phyloP scores from a whole-genome alignment of 2,888 invertebrate species.

The Leptinotarsa juncta region DNA sequence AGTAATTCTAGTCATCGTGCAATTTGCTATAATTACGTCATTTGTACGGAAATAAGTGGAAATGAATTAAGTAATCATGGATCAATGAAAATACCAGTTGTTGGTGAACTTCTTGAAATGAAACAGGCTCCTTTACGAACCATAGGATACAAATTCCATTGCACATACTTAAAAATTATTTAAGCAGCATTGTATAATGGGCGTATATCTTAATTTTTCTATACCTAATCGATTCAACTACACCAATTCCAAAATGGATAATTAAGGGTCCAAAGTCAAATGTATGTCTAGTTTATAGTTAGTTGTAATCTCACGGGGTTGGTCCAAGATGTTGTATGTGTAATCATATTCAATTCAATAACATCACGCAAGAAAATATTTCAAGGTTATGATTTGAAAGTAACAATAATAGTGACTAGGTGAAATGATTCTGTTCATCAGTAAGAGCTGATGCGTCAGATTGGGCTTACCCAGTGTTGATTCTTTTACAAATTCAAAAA shows the following conservation, averaged over 20 bases:
- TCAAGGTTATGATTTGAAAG: background rate
- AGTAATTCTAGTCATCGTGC: too few species aligned
- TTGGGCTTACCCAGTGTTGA: background rate
- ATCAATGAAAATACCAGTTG: background rate
- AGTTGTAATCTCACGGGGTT: slow-evolving; percentile 8
- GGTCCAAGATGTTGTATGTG: background rate
- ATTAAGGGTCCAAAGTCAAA: slow-evolving; percentile 51
- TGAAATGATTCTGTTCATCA: too few species aligned
- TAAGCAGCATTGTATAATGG: slow-evolving; percentile 15
- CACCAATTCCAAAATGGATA: slow-evolving; percentile 43
- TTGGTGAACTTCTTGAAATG: slow-evolving; percentile 17
- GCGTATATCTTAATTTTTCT: slow-evolving; percentile 24
- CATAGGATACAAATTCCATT: slow-evolving; percentile 19
- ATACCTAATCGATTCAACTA: slow-evolving; percentile 29
- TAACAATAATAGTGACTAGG: too few species aligned
- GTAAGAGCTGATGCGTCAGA: background rate
- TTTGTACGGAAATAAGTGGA: too few species aligned
- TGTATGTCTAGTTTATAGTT: slow-evolving; percentile 51
- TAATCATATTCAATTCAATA: background rate
- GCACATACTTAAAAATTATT: slow-evolving; percentile 18
- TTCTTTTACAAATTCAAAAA: background rate
- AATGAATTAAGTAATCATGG: too few species aligned
- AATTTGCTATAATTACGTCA: too few species aligned
- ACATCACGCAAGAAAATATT: background rate
- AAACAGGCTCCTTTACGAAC: slow-evolving; percentile 14